phyloP scores from a whole-genome alignment of 2,797 vertebrate species.

The Rhinophrynus dorsalis region DNA sequence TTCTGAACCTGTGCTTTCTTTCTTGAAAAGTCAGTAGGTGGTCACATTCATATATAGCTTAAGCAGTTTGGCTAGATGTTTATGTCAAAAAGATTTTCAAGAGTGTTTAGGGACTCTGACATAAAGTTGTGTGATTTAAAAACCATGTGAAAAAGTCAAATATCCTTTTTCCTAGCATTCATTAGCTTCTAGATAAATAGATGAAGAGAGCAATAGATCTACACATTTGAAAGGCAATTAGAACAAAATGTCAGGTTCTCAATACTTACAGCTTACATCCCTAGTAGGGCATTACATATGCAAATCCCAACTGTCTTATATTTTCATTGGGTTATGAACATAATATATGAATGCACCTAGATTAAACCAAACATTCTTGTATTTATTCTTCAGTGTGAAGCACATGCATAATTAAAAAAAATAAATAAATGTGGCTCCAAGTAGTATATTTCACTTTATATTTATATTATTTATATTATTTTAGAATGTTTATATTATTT shows the following conservation, averaged over 20 bases:
- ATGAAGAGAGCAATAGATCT: conserved; percentile 42
- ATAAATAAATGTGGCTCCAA: too few relatives aligned
- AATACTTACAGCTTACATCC: conserved; percentile 42
- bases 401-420: too few relatives aligned
- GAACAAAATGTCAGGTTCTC: conserved; percentile 42
- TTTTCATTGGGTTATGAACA: conserved; percentile 26
- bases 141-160: conserved; percentile 36
- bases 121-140: conserved; percentile 13
- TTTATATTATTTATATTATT: too few relatives aligned
- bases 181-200: conserved; percentile 44
- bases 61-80: neutral
- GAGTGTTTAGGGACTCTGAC: conserved; percentile 13
- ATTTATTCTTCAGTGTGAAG: conserved; percentile 3
- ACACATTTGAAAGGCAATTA: conserved; percentile 46
- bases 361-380: too few relatives aligned
- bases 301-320: conserved; percentile 46
- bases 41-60: conserved; percentile 21
- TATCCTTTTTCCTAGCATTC: conserved; percentile 21
- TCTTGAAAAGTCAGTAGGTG: conserved; percentile 26
- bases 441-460: too few relatives aligned
- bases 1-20: neutral
- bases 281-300: conserved; percentile 39
- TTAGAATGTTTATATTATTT: too few relatives aligned
- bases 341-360: conserved; percentile 15
- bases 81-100: conserved; percentile 13